Percentiles rank a stretch among this genome's conserved stretches.
phyloP scores from a whole-genome alignment of 1,140 invertebrate genomes.

The Megalopta genalis region DNA sequence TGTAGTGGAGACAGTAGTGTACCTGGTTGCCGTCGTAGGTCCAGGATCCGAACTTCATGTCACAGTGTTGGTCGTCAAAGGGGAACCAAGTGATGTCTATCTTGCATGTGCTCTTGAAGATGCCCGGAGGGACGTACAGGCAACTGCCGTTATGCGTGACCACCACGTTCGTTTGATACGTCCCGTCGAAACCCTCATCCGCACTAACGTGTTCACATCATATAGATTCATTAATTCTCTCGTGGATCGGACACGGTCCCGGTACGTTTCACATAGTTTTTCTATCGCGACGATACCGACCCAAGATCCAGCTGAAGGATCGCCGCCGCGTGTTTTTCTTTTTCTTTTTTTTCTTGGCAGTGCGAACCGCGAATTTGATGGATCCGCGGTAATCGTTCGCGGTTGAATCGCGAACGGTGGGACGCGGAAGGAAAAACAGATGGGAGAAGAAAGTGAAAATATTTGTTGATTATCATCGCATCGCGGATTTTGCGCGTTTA shows the following conservation, averaged over 20 bases:
- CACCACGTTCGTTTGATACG: slow-evolving; percentile 98
- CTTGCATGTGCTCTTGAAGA: slow-evolving; percentile 99
- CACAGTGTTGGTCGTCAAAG: slow-evolving; percentile 98
- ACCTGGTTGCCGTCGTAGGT: slow-evolving; percentile 96
- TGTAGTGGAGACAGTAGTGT: slow-evolving; percentile 77
- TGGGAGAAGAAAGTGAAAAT: too few relatives aligned
- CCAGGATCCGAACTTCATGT: slow-evolving; percentile 98
- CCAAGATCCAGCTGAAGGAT: too few relatives aligned
- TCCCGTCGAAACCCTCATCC: slow-evolving; percentile 98
- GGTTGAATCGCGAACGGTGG: too few relatives aligned
- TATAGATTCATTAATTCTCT: slow-evolving; percentile 61
- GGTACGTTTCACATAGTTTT: slow-evolving; percentile 28
- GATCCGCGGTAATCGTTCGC: too few relatives aligned
- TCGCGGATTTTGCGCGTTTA: too few relatives aligned
- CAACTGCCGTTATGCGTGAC: slow-evolving; percentile 96
- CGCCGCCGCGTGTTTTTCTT: too few relatives aligned
- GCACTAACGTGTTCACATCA: slow-evolving; percentile 86
- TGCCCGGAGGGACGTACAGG: slow-evolving; percentile 97
- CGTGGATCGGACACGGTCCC: slow-evolving; percentile 35
- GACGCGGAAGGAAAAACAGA: too few relatives aligned
- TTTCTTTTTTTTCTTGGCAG: too few relatives aligned
- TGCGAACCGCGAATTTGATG: too few relatives aligned
- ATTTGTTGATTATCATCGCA: too few relatives aligned
- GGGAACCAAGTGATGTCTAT: slow-evolving; percentile 99
- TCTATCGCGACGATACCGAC: neutral